Evolutionary conservation across 2,797 vertebrate species (phyloP), one percentile per base, ranked within the genome.

Genomic region (Propithecus deckenii): DNA sequence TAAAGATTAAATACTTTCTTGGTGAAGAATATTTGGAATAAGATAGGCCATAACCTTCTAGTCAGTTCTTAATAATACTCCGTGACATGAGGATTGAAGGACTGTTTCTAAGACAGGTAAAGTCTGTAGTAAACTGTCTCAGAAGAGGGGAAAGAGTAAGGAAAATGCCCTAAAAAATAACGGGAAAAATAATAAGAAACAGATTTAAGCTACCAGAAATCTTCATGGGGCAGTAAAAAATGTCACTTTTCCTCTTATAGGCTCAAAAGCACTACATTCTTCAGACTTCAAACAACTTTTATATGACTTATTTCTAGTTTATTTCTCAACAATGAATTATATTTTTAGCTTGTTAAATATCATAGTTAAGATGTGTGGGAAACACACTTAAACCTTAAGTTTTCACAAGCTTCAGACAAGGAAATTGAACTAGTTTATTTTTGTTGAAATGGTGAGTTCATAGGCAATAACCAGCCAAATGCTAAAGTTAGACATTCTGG

Each of bases 131-230:
- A 98, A 93, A 48, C 48, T 57, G 6, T 95, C 92, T 92, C 86
- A 85, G 63, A 96, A 97, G 46, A 75, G 10, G 9, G 22, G 84
- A 63, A 30, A 92, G 87, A 95, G 4, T 67, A 52, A 63, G 65
- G 94, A 85, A 94, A 97, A 52, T 86, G 46, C 86, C 46, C 20
- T 80, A 65, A 48, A 93, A 95, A 96, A 86, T 97, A 97, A 97
- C 94, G 76, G 65, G 4, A 38, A 93, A 93, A 96, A 85, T 98
- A 97, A 98, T 85, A 85, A 93, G 94, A 98, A 98, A 80, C 95
- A 98, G 59, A 91, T 91, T 97, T 96, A 96, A 86, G 81, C 96
- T 98, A 98, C 97, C 92, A 86, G 59, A 98, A 97, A 81, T 79
- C 30, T 98, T 72, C 10, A 91, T 94, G 65, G 43, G 10, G 48